Conservation (phyloP, 2,113 vertebrate species). For the Datnioides undecimradiatus region DNA sequence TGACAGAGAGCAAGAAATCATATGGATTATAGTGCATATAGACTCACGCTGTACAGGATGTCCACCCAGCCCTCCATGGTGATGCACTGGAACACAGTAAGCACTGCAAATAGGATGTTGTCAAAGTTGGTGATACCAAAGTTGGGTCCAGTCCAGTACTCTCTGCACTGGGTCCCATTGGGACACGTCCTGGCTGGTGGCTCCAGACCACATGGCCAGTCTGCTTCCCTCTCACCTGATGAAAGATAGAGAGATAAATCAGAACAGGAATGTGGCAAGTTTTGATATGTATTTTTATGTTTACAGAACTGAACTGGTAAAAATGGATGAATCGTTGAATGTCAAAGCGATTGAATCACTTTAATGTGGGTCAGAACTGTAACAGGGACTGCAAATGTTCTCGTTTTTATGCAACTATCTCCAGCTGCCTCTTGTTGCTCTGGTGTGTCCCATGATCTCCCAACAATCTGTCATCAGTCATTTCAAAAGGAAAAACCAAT, state of each 20-base stretch:
- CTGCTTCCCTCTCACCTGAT: constrained; percentile 86
- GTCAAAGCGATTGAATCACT: background rate
- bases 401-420: background rate
- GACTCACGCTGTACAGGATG: constrained; percentile 95
- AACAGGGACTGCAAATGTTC: background rate
- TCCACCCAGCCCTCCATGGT: constrained; percentile 99
- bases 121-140: constrained; percentile 99
- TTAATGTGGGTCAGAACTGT: constrained; percentile 3
- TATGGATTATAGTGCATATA: background rate
- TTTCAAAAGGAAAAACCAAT: background rate
- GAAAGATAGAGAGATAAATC: background rate
- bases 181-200: constrained; percentile 89
- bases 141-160: constrained; percentile 96
- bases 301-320: background rate
- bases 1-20: background rate
- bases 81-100: constrained; percentile 99
- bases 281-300: background rate
- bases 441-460: background rate
- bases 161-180: constrained; percentile 85
- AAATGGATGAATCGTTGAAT: background rate
- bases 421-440: background rate
- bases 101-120: constrained; percentile 89
- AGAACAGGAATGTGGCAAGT: background rate
- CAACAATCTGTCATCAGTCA: constrained; percentile 4
- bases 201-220: constrained; percentile 91